These are phyloP conservation scores for Drosophila mettleri DNA, from an alignment of 2,888 invertebrate genomes.

Conservation along the genomic window DNA sequence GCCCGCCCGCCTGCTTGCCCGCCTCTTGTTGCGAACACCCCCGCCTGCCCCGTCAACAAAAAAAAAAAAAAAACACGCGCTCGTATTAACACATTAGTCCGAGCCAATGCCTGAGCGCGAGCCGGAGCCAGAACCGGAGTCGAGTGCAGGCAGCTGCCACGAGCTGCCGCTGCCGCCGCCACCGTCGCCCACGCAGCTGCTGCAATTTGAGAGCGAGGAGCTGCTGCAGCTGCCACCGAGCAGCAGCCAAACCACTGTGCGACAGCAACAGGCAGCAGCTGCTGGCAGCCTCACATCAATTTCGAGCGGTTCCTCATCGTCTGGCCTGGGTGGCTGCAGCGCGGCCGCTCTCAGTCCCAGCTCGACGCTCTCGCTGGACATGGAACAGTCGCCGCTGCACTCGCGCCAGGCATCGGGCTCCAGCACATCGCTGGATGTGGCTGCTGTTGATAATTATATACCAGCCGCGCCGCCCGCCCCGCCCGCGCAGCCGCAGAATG, in stretches of 20 bases:
- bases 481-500: conserved; percentile 66
- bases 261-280: conserved; percentile 45
- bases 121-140: conserved; percentile 13
- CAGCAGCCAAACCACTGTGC: conserved; percentile 20
- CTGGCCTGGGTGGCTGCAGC: conserved; percentile 71
- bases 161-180: conserved; percentile 83
- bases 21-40: conserved; percentile 13
- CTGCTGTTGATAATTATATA: conserved; percentile 60
- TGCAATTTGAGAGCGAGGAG: conserved; percentile 78
- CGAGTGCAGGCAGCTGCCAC: conserved; percentile 17
- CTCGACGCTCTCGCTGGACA: conserved; percentile 77
- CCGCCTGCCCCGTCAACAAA: conserved; percentile 32
- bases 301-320: conserved; percentile 80
- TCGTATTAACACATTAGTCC: conserved; percentile 73
- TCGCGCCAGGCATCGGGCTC: conserved; percentile 82
- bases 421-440: conserved; percentile 72
- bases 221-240: conserved; percentile 31
- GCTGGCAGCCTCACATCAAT: conserved; percentile 83
- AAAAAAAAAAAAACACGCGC: conserved; percentile 33
- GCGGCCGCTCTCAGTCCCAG: conserved; percentile 51
- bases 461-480: conserved; percentile 59
- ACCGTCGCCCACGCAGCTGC: conserved; percentile 83
- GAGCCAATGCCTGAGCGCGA: conserved; percentile 53
- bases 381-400: conserved; percentile 76
- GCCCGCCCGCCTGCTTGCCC: neutral